Conservation (phyloP, 2,113 vertebrate species). For the Cottus gobio region DNA sequence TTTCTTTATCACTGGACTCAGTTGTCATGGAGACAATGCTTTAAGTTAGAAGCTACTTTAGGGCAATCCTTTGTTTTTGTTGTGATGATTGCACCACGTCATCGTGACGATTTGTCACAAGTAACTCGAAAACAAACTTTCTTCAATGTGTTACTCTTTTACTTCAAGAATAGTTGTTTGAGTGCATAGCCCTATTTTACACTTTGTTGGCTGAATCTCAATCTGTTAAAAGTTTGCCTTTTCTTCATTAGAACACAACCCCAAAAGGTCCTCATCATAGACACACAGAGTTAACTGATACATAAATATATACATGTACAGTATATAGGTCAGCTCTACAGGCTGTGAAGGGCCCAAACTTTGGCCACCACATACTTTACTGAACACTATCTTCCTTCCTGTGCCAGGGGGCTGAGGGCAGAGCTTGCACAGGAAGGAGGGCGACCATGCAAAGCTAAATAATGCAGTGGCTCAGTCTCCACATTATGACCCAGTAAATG, state of each 20-base stretch:
- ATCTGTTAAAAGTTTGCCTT: background rate
- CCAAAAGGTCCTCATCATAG: background rate
- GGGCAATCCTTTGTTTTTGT: background rate
- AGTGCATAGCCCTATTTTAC: background rate
- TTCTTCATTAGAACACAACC: background rate
- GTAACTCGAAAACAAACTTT: background rate
- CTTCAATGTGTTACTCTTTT: background rate
- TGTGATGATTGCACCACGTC: background rate
- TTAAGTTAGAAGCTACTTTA: background rate
- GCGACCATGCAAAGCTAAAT: constrained; percentile 78
- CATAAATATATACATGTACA: constrained; percentile 13
- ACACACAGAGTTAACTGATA: background rate
- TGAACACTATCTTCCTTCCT: constrained; percentile 55
- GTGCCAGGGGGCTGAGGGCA: constrained; percentile 69
- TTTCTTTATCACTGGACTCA: background rate
- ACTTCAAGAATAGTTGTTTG: background rate
- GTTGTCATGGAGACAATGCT: background rate
- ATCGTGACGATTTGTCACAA: background rate
- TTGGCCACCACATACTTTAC: constrained; percentile 35
- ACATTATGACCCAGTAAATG: constrained; percentile 81
- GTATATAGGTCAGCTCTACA: constrained; percentile 59
- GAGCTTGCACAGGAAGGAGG: constrained; percentile 64
- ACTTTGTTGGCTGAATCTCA: background rate
- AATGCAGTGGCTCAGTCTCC: constrained; percentile 77
- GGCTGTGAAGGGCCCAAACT: constrained; percentile 35